phyloP scores from a whole-genome alignment of 2,113 vertebrate species.

The Oreochromis spilurus region DNA sequence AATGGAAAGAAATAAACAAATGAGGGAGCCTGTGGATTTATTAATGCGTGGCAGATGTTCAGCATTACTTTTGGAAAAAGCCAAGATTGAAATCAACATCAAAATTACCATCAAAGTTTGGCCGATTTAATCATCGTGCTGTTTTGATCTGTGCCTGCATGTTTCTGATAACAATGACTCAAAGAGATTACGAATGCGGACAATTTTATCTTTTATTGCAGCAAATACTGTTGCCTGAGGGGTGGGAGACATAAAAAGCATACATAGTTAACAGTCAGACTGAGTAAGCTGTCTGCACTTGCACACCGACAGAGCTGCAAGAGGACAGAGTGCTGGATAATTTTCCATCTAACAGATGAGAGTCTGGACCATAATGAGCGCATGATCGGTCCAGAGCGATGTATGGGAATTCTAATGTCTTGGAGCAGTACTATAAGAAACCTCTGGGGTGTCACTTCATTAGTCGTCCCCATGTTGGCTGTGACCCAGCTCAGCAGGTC shows the following conservation, averaged over 20 bases:
- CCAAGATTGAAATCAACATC: conserved; percentile 32
- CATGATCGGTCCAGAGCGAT: conserved; percentile 6
- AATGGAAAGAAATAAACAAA: conserved; percentile 43
- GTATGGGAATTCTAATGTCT: conserved; percentile 27
- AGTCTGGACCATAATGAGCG: conserved; percentile 26
- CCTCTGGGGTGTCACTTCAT: conserved; percentile 39
- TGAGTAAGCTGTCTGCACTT: conserved; percentile 22
- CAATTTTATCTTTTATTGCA: conserved; percentile 8
- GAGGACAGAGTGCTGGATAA: conserved; percentile 9
- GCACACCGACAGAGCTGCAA: not conserved
- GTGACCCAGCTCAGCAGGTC: conserved; percentile 40
- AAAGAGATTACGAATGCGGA: conserved; percentile 17
- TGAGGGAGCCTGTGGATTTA: conserved; percentile 39
- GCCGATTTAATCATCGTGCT: not conserved
- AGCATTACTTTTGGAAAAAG: conserved; percentile 19
- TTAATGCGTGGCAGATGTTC: conserved; percentile 55
- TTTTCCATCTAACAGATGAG: conserved; percentile 43
- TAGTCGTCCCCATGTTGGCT: conserved; percentile 40
- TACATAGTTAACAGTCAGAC: conserved; percentile 26
- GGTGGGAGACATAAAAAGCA: not conserved
- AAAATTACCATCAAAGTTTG: conserved; percentile 17
- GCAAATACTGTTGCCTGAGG: conserved; percentile 7
- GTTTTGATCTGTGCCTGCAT: conserved; percentile 28
- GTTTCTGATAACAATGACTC: conserved; percentile 45
- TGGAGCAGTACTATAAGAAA: not conserved